Conservation (phyloP, 2,888 invertebrate genomes). For the Metopia argyrocephala region DNA sequence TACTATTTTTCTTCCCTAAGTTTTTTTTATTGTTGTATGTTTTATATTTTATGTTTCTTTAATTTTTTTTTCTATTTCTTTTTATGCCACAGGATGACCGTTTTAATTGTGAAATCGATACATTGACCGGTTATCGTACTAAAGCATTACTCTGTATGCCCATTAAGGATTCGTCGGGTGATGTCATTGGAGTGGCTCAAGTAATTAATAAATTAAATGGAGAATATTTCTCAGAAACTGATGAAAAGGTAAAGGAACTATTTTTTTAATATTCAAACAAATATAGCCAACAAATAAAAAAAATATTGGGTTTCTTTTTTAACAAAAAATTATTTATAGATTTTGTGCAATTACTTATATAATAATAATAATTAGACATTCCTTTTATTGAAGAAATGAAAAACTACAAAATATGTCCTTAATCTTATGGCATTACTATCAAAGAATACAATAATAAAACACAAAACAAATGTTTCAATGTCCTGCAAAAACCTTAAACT, state of each 20-base stretch:
- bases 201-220: constrained; percentile 94
- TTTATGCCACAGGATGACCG: constrained; percentile 88
- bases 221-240: constrained; percentile 89
- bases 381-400: neutral
- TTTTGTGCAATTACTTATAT: neutral
- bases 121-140: constrained; percentile 94
- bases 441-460: too few species aligned
- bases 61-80: constrained; percentile 48
- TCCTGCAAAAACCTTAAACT: too few species aligned
- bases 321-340: neutral
- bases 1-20: neutral
- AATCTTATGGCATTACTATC: too few species aligned
- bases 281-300: too few species aligned
- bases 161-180: constrained; percentile 95
- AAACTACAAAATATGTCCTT: neutral
- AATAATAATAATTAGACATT: neutral
- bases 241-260: constrained; percentile 82
- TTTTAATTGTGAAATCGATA: constrained; percentile 96
- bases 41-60: neutral
- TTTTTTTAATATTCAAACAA: neutral
- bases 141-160: constrained; percentile 96
- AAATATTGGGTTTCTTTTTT: too few species aligned
- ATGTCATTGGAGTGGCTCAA: constrained; percentile 98
- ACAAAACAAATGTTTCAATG: too few species aligned
- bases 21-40: constrained; percentile 37